These are phyloP conservation scores for Gryllus bimaculatus DNA, from an alignment of 1,140 invertebrate species.

Conservation along the genomic window DNA sequence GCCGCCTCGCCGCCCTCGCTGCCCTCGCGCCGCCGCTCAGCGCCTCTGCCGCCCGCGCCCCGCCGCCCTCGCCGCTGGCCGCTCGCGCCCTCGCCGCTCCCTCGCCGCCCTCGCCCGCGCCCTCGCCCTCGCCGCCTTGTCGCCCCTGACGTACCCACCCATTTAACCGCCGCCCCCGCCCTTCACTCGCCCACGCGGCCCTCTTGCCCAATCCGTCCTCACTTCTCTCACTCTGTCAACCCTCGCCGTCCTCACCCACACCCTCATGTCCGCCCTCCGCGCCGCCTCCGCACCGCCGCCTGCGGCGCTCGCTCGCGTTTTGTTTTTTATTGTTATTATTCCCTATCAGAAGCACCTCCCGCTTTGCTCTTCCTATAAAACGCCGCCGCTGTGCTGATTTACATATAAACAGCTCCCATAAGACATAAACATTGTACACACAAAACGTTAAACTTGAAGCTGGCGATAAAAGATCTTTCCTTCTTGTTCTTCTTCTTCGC, in stretches of 20 bases:
- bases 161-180: not conserved
- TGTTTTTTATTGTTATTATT: constrained; percentile 6
- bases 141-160: not conserved
- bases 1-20: no score
- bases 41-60: no score
- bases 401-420: constrained; percentile 4
- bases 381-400: not conserved
- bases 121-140: no score
- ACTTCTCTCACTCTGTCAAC: not conserved
- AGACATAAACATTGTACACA: constrained; percentile 5
- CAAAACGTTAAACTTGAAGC: constrained; percentile 4
- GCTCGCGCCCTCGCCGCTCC: no score
- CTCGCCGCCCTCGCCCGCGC: no score
- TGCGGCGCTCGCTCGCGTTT: not conserved
- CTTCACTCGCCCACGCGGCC: not conserved
- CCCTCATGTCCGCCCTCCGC: not conserved
- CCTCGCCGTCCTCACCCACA: not conserved
- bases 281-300: not conserved
- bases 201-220: not conserved
- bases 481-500: not conserved
- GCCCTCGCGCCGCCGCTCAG: no score
- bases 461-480: not conserved
- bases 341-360: constrained; percentile 2
- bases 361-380: not conserved
- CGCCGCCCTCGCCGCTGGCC: no score